These are phyloP conservation scores for Cotesia typhae DNA, from an alignment of 1,140 invertebrate genomes.

Conservation along the genomic window DNA sequence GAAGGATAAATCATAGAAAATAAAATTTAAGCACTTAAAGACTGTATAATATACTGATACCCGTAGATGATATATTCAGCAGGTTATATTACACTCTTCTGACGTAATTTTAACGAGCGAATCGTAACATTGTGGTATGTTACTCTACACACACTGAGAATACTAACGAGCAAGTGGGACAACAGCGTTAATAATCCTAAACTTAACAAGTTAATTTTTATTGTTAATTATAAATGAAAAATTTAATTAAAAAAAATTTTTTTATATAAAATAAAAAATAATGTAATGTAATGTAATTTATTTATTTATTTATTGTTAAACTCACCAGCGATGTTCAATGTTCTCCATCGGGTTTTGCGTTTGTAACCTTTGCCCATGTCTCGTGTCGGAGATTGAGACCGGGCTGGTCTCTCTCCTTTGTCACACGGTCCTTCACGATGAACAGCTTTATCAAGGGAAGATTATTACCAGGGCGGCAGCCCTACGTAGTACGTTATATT, in stretches of 20 bases:
- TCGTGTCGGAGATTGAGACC: constrained; percentile 43
- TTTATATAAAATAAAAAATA: not conserved
- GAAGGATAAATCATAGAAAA: too few relatives aligned
- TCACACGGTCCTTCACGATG: constrained; percentile 29
- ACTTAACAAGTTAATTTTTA: not conserved
- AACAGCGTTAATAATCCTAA: not conserved
- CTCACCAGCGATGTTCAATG: constrained; percentile 64
- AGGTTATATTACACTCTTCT: not conserved
- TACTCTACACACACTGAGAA: not conserved
- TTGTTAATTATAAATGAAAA: not conserved
- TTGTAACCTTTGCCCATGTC: constrained; percentile 66
- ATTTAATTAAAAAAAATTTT: not conserved
- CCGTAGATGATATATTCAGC: too few relatives aligned
- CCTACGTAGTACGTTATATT: constrained; percentile 39
- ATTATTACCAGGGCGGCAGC: constrained; percentile 41
- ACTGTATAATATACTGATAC: too few relatives aligned
- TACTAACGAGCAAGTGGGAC: constrained; percentile 1
- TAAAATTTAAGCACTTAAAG: too few relatives aligned
- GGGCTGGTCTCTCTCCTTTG: constrained; percentile 42
- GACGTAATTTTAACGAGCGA: constrained; percentile 17
- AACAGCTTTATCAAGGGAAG: constrained; percentile 36
- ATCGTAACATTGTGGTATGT: not conserved
- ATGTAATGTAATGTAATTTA: not conserved
- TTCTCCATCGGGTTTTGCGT: constrained; percentile 65
- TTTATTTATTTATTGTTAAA: constrained; percentile 37